Base-by-base conservation (phyloP, 2,113 vertebrate genomes). In the Tetrao urogallus region DNA sequence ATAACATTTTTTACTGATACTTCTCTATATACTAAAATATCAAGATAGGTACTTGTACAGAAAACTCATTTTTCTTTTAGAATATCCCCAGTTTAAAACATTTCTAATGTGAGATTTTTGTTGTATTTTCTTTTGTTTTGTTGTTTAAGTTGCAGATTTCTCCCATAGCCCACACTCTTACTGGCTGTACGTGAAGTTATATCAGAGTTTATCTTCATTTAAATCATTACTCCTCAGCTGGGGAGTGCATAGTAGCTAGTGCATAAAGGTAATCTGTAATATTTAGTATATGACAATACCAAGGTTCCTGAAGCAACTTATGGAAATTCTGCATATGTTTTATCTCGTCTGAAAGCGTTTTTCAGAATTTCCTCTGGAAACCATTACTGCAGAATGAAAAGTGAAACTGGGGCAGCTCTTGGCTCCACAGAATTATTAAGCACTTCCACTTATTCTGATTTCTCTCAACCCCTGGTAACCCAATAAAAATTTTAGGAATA, bases 1-100 rank as follows among this genome's bases (percentile, higher is more conserved):
- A 90, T 71, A 40, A 36, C 36, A 25, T 67, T 95, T 78, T 79
- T 96, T 89, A 82, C 22, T 25, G 30, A 34, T 38, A 47, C 21
- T 19, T 4, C 58, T 90, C 16, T 81, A 56, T 74, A 57, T 30
- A 30, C 80, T n/a, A 48, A 82, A 86, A 83, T 65, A 89, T 56
- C 50, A 54, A 34, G 28, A 88, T 28, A 90, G 8, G 4, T 43
- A 90, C 77, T n/a, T 78, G 45, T 34, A 72, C 88, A 52, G 83
- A 92, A 86, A 74, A 6, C 15, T 45, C 60, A 25, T n/a, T 24
- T 15, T 21, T 21, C 20, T 70, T 77, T 50, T 21, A 38, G 27
- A 34, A 21, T 25, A 52, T 24, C n/a, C 36, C 70, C 80, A 50
- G 22, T 65, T 83, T 80, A 27, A 66, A 74, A 81, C 47, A 77